These are phyloP conservation scores for Agelas oroides DNA, from an alignment of 37 sponge, comb jelly and placozoan genomes.

Conservation along the genomic window DNA sequence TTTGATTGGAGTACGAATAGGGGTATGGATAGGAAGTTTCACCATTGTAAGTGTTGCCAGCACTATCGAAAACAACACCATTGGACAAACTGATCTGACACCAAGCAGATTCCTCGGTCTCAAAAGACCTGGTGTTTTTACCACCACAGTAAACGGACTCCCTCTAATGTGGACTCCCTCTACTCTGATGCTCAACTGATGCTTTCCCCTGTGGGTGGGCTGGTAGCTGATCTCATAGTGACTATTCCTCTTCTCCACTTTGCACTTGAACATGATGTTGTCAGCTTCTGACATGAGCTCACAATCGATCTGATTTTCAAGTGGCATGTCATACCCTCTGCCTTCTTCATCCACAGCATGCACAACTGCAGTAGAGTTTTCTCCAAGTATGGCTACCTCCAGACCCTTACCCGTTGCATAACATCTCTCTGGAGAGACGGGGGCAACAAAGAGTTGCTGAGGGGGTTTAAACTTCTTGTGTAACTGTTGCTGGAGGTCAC, in stretches of 20 bases:
- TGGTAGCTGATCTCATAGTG: conserved; percentile 28
- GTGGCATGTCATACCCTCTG: too few species aligned
- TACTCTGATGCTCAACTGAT: conserved; percentile 16
- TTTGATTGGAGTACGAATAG: conserved; percentile 11
- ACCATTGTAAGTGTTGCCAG: too few species aligned
- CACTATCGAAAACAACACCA: too few species aligned
- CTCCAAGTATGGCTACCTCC: neutral
- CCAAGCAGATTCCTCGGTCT: too few species aligned
- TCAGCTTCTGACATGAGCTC: conserved; percentile 17
- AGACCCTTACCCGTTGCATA: neutral
- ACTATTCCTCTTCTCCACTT: too few species aligned
- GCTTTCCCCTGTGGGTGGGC: neutral
- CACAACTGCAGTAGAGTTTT: neutral
- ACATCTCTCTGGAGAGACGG: neutral
- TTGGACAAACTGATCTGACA: too few species aligned
- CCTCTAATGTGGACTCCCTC: conserved; percentile 11
- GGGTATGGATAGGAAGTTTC: neutral
- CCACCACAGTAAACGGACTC: conserved; percentile 9
- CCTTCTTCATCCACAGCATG: neutral
- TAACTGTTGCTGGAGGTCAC: too few species aligned
- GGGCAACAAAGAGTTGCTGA: too few species aligned
- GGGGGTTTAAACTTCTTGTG: too few species aligned
- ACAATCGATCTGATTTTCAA: neutral
- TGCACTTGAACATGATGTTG: too few species aligned
- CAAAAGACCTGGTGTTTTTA: too few species aligned